Percentiles rank a stretch among this genome's conserved stretches.
phyloP scores from a whole-genome alignment of 1,140 invertebrate species.

The Octopus sinensis region DNA sequence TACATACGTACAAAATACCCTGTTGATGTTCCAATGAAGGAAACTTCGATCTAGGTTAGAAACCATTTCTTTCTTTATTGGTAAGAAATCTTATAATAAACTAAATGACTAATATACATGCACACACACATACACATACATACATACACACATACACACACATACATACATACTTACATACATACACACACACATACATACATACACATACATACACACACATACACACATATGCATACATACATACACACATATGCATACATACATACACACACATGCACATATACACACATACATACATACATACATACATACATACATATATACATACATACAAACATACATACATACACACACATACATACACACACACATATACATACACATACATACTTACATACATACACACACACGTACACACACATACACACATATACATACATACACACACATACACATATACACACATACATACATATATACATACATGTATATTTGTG shows the following conservation, averaged over 20 bases:
- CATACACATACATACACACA: not conserved
- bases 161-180: not conserved
- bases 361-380: not conserved
- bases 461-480: not conserved
- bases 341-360: not conserved
- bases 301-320: too few species aligned
- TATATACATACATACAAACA: slow-evolving; percentile 9
- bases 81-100: too few species aligned
- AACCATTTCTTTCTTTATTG: too few species aligned
- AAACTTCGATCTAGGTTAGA: too few species aligned
- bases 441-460: not conserved
- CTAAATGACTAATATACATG: not conserved
- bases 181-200: not conserved
- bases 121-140: not conserved
- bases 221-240: not conserved
- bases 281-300: not conserved
- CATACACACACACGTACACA: not conserved
- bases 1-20: too few species aligned
- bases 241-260: not conserved
- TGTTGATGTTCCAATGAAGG: too few species aligned
- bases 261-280: not conserved
- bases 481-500: not conserved
- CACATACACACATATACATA: not conserved
- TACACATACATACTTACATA: too few species aligned
- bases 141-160: not conserved